Conservation (phyloP, 1,140 invertebrate species). For the Drosophila suzukii region DNA sequence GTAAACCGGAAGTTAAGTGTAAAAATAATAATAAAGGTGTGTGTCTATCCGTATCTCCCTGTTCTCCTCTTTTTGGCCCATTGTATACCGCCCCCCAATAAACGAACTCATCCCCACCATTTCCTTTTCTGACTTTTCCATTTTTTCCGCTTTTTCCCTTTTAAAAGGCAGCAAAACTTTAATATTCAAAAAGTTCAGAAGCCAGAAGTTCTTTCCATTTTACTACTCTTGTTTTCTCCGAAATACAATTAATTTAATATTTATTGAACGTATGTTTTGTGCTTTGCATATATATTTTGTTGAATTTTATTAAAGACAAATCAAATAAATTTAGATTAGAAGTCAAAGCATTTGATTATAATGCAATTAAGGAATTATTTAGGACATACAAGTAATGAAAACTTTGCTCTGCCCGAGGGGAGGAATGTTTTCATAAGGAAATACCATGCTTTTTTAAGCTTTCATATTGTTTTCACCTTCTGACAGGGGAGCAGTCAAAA, state of each 20-base stretch:
- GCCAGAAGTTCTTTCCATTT: constrained; percentile 9
- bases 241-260: constrained; percentile 17
- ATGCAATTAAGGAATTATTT: not conserved
- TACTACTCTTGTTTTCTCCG: not conserved
- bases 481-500: constrained; percentile 6
- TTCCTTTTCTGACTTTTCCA: constrained; percentile 19
- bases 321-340: not conserved
- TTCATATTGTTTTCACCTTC: constrained; percentile 22
- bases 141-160: constrained; percentile 4
- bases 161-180: constrained; percentile 15
- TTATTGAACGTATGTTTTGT: not conserved
- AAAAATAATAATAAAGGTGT: constrained; percentile 82
- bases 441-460: constrained; percentile 2
- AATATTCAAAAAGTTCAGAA: constrained; percentile 16
- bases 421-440: constrained; percentile 10
- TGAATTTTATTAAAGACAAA: not conserved
- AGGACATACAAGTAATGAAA: not conserved
- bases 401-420: not conserved
- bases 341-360: not conserved
- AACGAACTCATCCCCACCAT: constrained; percentile 7
- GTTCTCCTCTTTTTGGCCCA: constrained; percentile 30
- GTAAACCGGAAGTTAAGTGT: constrained; percentile 83
- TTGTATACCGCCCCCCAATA: constrained; percentile 18
- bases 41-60: constrained; percentile 5
- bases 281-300: not conserved